phyloP scores from a whole-genome alignment of 2,797 vertebrate species.

The Eulemur rubriventer region DNA sequence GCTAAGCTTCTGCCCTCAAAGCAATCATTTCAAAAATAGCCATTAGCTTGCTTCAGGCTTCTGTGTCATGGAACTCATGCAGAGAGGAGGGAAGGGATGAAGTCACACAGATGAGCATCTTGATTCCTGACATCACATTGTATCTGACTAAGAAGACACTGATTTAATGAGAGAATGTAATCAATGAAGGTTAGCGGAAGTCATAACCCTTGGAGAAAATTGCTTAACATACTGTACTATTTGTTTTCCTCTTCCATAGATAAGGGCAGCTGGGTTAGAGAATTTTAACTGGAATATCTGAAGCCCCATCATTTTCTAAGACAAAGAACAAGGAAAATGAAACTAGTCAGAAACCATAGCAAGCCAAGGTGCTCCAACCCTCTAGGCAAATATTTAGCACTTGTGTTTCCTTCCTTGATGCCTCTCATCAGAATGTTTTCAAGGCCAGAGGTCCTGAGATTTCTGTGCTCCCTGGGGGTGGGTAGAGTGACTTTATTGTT shows the following conservation, averaged over 20 bases:
- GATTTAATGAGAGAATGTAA: conserved; percentile 2
- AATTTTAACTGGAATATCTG: neutral
- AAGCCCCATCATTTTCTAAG: neutral
- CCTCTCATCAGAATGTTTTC: conserved; percentile 16
- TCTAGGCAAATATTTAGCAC: neutral
- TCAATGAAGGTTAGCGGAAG: neutral
- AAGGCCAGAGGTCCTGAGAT: neutral
- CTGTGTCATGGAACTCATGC: neutral
- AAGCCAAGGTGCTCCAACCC: neutral
- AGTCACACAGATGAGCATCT: neutral
- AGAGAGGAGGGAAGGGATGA: neutral
- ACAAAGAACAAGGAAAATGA: neutral
- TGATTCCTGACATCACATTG: neutral
- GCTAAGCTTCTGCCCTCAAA: neutral
- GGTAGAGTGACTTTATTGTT: neutral
- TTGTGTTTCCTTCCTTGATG: neutral
- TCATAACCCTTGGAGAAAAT: neutral
- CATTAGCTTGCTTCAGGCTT: neutral
- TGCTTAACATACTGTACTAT: neutral
- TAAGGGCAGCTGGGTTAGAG: neutral
- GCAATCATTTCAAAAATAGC: neutral
- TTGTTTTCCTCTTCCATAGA: neutral
- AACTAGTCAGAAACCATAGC: neutral
- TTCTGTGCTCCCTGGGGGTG: neutral
- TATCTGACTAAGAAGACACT: conserved; percentile 10